Conservation (phyloP, 2,797 vertebrate genomes). For the Pangasius mekongensis region DNA sequence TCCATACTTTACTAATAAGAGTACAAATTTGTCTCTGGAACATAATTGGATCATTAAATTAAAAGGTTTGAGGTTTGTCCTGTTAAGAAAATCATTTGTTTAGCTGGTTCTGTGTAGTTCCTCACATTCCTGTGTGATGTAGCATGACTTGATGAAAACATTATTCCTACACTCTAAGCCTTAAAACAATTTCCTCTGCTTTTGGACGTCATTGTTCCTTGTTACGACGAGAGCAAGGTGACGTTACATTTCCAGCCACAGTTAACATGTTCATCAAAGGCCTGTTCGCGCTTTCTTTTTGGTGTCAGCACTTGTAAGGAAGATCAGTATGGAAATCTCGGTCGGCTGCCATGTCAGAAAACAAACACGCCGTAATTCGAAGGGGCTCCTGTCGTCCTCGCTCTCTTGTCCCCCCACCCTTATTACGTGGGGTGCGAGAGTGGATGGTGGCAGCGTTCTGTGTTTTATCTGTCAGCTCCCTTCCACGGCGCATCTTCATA, state of each 20-base stretch:
- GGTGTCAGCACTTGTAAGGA: conserved; percentile 60
- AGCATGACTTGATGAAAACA: conserved; percentile 42
- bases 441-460: conserved; percentile 53
- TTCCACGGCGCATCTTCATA: conserved; percentile 59
- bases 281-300: conserved; percentile 36
- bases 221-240: conserved; percentile 16
- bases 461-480: conserved; percentile 67
- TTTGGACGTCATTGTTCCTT: conserved; percentile 59
- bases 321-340: conserved; percentile 62
- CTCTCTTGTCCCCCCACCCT: conserved; percentile 47
- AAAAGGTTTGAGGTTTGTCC: background rate
- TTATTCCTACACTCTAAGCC: conserved; percentile 57
- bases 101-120: background rate
- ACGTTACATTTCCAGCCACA: conserved; percentile 36
- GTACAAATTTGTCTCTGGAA: background rate
- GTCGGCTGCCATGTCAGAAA: conserved; percentile 63
- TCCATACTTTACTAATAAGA: background rate
- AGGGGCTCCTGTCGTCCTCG: conserved; percentile 61
- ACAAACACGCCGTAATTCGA: conserved; percentile 62
- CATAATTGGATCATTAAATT: background rate
- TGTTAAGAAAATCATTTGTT: conserved; percentile 12
- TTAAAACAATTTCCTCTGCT: conserved; percentile 52
- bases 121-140: conserved; percentile 31
- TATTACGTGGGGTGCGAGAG: conserved; percentile 60
- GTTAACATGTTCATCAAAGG: conserved; percentile 63